A percentile compares a stretch with the other conserved stretches of the same genome.
These are phyloP conservation scores for Hylaea fasciaria DNA, from an alignment of 2,888 invertebrate genomes.

Conservation along the genomic window DNA sequence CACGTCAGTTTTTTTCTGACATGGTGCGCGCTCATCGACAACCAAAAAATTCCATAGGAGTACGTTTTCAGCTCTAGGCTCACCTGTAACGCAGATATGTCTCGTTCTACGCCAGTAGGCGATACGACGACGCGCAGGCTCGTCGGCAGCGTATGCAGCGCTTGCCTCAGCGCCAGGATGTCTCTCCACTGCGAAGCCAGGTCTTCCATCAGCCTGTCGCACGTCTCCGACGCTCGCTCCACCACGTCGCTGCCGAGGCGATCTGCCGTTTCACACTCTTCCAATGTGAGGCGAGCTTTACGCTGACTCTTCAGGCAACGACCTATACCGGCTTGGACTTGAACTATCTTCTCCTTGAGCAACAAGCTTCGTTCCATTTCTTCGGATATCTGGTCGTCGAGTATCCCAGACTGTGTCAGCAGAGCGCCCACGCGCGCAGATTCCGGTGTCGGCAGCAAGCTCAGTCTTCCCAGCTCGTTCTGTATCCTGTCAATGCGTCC, in stretches of 20 bases:
- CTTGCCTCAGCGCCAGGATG: slow-evolving; percentile 89
- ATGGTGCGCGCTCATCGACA: no score
- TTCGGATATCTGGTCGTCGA: slow-evolving; percentile 90
- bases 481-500: slow-evolving; percentile 91
- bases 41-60: no score
- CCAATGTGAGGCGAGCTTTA: slow-evolving; percentile 86
- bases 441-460: slow-evolving; percentile 89
- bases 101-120: slow-evolving; percentile 90
- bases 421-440: slow-evolving; percentile 91
- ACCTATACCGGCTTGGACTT: slow-evolving; percentile 89
- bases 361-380: slow-evolving; percentile 90
- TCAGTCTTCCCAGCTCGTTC: slow-evolving; percentile 91
- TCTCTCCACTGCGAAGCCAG: slow-evolving; percentile 91
- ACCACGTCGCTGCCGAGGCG: slow-evolving; percentile 91
- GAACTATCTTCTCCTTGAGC: slow-evolving; percentile 89
- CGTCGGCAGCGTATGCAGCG: slow-evolving; percentile 91
- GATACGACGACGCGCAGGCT: slow-evolving; percentile 91
- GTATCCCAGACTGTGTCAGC: slow-evolving; percentile 87
- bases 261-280: slow-evolving; percentile 90
- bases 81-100: slow-evolving; percentile 87
- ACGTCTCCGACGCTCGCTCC: slow-evolving; percentile 90
- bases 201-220: slow-evolving; percentile 89
- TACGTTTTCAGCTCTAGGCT: slow-evolving; percentile 26
- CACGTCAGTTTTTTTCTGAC: no score
- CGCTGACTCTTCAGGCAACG: slow-evolving; percentile 88